phyloP scores from a whole-genome alignment of 2,888 invertebrate genomes.

The Calameuta pallipes region DNA sequence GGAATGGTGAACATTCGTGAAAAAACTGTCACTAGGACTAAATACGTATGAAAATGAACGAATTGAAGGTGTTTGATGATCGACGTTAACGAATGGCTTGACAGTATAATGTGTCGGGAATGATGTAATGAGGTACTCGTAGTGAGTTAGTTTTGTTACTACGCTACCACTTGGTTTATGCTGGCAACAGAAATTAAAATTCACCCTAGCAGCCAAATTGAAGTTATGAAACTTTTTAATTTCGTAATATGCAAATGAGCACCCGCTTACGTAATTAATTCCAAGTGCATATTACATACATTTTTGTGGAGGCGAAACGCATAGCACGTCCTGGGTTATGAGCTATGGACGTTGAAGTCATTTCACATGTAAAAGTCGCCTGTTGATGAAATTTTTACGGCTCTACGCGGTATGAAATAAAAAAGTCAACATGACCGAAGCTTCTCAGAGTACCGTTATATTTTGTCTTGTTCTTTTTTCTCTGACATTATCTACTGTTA shows the following conservation, averaged over 20 bases:
- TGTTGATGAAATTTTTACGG: constrained; percentile 49
- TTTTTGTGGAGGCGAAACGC: constrained; percentile 23
- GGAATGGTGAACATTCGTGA: not conserved
- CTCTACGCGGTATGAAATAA: constrained; percentile 17
- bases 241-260: constrained; percentile 54
- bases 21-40: not conserved
- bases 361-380: constrained; percentile 31
- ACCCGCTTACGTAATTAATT: constrained; percentile 50
- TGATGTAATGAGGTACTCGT: not conserved
- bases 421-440: not conserved
- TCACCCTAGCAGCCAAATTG: constrained; percentile 44
- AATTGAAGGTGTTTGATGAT: not conserved
- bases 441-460: constrained; percentile 8
- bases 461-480: not conserved
- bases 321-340: not conserved
- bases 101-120: not conserved
- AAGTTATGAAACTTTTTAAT: constrained; percentile 50
- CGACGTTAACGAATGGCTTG: not conserved
- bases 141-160: not conserved
- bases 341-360: not conserved
- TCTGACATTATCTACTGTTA: not conserved
- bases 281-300: constrained; percentile 40
- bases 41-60: not conserved
- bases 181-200: constrained; percentile 43
- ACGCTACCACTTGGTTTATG: not conserved